These are phyloP conservation scores for Ptycholaimellus sp. DNA, from an alignment of 2,888 invertebrate species.

Conservation along the genomic window DNA sequence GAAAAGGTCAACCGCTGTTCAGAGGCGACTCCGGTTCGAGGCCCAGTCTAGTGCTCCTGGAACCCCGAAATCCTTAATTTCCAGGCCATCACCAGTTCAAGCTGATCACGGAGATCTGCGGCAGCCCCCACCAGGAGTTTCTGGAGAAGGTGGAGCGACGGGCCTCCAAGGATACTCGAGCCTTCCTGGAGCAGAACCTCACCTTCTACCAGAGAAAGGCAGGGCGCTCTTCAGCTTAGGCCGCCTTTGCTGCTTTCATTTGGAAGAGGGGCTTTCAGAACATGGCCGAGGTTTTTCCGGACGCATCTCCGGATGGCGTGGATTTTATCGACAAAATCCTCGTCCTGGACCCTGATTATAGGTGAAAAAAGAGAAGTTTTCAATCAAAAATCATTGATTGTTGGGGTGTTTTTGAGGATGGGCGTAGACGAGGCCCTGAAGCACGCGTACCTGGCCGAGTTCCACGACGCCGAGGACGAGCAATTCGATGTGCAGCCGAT, in stretches of 20 bases:
- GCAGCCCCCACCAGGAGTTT: constrained; percentile 16
- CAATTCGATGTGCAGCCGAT: no score
- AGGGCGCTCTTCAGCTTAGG: no score
- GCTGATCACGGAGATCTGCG: constrained; percentile 16
- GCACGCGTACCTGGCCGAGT: constrained; percentile 15
- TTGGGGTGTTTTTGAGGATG: constrained; percentile 15
- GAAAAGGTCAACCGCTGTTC: no score
- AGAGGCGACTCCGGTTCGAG: no score
- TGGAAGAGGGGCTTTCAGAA: no score
- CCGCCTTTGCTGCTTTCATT: no score
- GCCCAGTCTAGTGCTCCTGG: no score
- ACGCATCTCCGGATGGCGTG: constrained; percentile 7
- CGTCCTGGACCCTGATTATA: constrained; percentile 17
- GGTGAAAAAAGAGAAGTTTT: no score
- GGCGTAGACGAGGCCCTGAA: constrained; percentile 16
- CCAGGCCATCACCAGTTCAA: no score
- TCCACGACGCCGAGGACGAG: constrained; percentile 14
- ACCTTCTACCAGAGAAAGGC: no score
- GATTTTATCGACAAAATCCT: constrained; percentile 18
- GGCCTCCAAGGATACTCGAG: constrained; percentile 4
- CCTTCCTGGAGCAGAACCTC: constrained; percentile 2
- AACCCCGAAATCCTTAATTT: no score
- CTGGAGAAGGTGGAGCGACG: constrained; percentile 9
- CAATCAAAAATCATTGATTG: no score
- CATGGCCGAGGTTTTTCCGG: constrained; percentile 7